These are phyloP conservation scores for Sipha flava DNA, from an alignment of 1,140 invertebrate species.

Conservation along the genomic window DNA sequence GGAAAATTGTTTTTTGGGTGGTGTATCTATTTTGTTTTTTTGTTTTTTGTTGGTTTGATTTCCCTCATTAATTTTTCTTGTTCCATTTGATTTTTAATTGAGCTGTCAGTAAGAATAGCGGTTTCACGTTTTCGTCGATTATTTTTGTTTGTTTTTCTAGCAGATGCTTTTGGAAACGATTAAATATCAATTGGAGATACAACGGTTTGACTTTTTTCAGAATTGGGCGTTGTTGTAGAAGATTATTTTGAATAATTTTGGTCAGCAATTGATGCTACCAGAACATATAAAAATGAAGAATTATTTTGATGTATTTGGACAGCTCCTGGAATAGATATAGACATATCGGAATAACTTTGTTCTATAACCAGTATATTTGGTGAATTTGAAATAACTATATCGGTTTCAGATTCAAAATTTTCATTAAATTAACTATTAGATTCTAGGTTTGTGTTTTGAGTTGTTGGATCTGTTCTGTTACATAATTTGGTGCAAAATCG, in stretches of 20 bases:
- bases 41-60: background rate
- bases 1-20: background rate
- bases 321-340: background rate
- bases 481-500: conserved; percentile 41
- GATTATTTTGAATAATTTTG: background rate
- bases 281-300: no score
- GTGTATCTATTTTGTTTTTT: background rate
- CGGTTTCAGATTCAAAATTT: background rate
- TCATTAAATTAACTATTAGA: background rate
- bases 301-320: no score
- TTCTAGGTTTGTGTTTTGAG: background rate
- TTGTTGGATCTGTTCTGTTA: conserved; percentile 37
- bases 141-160: conserved; percentile 4
- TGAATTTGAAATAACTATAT: background rate
- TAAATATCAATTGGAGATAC: conserved; percentile 21
- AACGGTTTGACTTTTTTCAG: background rate
- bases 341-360: background rate
- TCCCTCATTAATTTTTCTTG: background rate
- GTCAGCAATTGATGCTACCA: no score
- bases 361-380: background rate
- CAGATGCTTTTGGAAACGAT: conserved; percentile 33
- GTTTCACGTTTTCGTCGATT: background rate
- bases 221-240: background rate
- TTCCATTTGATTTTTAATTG: background rate
- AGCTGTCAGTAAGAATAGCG: background rate